phyloP scores from a whole-genome alignment of 2,797 vertebrate genomes.

The Tapirus indicus region DNA sequence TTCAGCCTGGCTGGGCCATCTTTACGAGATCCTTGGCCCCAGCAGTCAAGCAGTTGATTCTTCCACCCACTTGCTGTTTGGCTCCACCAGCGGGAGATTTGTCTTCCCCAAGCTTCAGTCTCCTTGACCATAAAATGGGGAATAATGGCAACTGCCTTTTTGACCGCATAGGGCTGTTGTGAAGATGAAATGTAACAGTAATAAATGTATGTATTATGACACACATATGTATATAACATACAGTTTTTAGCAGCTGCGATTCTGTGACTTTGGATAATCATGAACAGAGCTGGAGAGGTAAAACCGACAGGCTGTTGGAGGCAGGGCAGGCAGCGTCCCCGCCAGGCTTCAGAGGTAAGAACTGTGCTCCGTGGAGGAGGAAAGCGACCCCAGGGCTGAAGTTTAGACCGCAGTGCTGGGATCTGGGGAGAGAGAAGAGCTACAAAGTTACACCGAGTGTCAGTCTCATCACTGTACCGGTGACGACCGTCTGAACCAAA shows the following conservation, averaged over 20 bases:
- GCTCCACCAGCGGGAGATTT: not conserved
- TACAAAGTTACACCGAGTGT: fast-evolving
- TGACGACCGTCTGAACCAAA: not conserved
- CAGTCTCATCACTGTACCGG: fast-evolving
- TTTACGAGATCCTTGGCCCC: fast-evolving
- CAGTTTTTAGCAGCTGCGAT: not conserved
- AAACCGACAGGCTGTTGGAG: not conserved
- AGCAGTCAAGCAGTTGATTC: not conserved
- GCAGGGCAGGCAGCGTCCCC: fast-evolving
- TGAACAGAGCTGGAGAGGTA: not conserved
- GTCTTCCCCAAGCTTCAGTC: not conserved
- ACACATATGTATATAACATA: too few species aligned
- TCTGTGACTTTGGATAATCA: not conserved
- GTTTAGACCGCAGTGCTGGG: fast-evolving
- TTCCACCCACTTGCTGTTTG: not conserved
- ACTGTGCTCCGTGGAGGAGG: fast-evolving
- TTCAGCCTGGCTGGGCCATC: fast-evolving
- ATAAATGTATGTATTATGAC: too few species aligned
- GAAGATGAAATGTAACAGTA: not conserved
- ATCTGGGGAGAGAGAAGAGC: not conserved
- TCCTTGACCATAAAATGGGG: not conserved
- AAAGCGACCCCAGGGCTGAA: not conserved
- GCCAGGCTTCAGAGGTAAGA: not conserved
- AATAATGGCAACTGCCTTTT: not conserved
- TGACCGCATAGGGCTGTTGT: not conserved